Conservation (phyloP, 2,797 vertebrate genomes). For the Ptychadena robeensis region DNA sequence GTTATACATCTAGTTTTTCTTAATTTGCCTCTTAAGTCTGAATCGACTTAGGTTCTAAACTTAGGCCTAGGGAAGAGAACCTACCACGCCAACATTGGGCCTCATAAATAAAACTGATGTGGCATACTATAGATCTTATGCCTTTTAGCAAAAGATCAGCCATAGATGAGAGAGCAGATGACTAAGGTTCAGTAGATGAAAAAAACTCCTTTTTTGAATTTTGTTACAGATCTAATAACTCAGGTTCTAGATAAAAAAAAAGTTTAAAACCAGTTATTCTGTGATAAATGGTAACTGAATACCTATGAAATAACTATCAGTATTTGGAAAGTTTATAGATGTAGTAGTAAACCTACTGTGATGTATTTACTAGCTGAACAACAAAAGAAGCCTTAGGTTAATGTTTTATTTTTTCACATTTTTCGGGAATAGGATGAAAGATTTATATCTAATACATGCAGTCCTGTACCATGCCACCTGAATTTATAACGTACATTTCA, state of each 20-base stretch:
- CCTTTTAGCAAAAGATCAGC: no score
- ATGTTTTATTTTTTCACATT: neutral
- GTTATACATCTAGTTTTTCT: no score
- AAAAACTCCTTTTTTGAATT: neutral
- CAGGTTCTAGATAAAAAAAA: neutral
- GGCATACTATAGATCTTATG: no score
- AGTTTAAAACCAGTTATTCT: neutral
- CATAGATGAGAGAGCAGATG: no score
- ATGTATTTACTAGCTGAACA: neutral
- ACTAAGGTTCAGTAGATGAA: no score
- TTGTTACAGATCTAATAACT: neutral
- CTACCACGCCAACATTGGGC: no score
- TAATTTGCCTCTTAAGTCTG: no score
- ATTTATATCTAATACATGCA: neutral
- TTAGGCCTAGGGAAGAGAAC: no score
- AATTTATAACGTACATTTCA: constrained; percentile 17
- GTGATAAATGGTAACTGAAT: neutral
- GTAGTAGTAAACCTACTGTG: neutral
- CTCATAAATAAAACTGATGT: no score
- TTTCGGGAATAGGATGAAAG: neutral
- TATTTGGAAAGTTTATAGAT: neutral
- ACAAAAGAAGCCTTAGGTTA: neutral
- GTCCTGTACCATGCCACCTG: neutral
- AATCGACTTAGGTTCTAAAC: no score
- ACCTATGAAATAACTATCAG: neutral